These are phyloP conservation scores for Parnassius apollo DNA, from an alignment of 2,888 invertebrate species.

Conservation along the genomic window DNA sequence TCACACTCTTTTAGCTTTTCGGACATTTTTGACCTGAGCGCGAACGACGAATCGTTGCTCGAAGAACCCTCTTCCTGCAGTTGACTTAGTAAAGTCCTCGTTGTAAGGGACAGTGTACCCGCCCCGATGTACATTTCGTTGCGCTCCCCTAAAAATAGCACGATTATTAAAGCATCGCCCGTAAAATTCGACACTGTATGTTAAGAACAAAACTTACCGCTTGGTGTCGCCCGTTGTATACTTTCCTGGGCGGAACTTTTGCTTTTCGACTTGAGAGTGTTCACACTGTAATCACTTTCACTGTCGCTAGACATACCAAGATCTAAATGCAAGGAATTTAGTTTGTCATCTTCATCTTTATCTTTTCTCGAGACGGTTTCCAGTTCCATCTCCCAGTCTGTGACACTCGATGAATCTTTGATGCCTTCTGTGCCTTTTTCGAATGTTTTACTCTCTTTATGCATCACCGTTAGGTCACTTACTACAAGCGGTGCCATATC, in stretches of 20 bases:
- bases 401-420: constrained; percentile 67
- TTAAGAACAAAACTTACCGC: constrained; percentile 53
- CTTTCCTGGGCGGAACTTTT: constrained; percentile 56
- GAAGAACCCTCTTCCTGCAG: constrained; percentile 78
- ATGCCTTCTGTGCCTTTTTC: constrained; percentile 55
- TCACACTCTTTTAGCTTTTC: constrained; percentile 51
- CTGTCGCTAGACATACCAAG: constrained; percentile 78
- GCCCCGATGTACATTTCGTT: constrained; percentile 64
- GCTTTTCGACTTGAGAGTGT: constrained; percentile 54
- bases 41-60: constrained; percentile 73
- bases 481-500: constrained; percentile 60
- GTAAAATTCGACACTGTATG: constrained; percentile 36
- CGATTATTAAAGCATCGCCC: constrained; percentile 26
- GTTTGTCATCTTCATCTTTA: constrained; percentile 68
- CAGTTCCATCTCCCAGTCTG: constrained; percentile 84
- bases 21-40: constrained; percentile 55
- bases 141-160: constrained; percentile 62
- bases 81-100: constrained; percentile 74
- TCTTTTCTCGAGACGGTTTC: constrained; percentile 73
- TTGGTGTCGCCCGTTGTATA: constrained; percentile 56
- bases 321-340: constrained; percentile 72
- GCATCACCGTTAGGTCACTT: constrained; percentile 48
- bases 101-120: constrained; percentile 64
- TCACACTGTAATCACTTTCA: constrained; percentile 66
- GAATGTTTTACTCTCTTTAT: constrained; percentile 52